Evolutionary conservation across 2,888 invertebrate genomes (phyloP).

Genomic region (Dasypogon diadema): DNA sequence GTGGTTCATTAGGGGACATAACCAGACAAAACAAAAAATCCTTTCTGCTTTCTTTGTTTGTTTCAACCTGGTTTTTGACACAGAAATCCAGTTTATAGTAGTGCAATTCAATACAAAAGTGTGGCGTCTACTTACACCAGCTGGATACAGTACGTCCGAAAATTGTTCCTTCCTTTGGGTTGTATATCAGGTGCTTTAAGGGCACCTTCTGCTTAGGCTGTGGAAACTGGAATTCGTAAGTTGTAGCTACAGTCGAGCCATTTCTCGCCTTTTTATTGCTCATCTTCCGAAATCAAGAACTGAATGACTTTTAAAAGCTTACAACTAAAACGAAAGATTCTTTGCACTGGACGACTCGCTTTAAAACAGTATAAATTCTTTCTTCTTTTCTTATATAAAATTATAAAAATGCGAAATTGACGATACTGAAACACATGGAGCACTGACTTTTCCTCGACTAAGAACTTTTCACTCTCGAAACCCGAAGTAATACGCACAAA

Average conservation of each 20-base stretch:
- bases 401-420: background rate
- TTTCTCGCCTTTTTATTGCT: slow-evolving; percentile 49
- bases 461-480: background rate
- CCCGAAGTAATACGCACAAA: background rate
- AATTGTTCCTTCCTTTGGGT: slow-evolving; percentile 62
- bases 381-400: background rate
- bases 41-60: too few relatives aligned
- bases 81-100: too few relatives aligned
- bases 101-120: too few relatives aligned
- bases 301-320: slow-evolving; percentile 19
- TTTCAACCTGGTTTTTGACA: too few relatives aligned
- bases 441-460: background rate
- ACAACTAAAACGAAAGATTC: background rate
- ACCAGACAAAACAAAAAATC: too few relatives aligned
- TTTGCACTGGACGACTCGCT: slow-evolving; percentile 13
- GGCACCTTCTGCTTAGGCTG: slow-evolving; percentile 62
- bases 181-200: slow-evolving; percentile 62
- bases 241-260: slow-evolving; percentile 51
- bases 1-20: too few relatives aligned
- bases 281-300: slow-evolving; percentile 5
- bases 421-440: background rate
- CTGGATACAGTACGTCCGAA: slow-evolving; percentile 65
- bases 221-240: slow-evolving; percentile 63
- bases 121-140: slow-evolving; percentile 67
- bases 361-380: too few relatives aligned